phyloP scores from a whole-genome alignment of 1,140 invertebrate genomes.

The Brachionus asplanchnoidis region DNA sequence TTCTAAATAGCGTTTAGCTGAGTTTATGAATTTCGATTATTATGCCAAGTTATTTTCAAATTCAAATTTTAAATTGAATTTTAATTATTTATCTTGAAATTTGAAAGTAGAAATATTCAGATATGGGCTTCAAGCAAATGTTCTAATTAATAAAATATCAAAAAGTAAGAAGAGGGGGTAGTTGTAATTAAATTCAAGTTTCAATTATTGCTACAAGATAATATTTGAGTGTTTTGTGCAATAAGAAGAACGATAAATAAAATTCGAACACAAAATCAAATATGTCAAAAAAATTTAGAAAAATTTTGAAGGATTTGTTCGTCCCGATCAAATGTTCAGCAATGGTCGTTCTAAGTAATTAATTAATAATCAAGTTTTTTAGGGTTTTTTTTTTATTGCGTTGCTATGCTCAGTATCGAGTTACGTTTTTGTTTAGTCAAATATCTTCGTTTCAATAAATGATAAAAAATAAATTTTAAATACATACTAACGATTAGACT shows the following conservation, averaged over 20 bases:
- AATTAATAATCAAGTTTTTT: conserved; percentile 21
- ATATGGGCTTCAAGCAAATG: conserved; percentile 13
- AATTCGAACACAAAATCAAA: conserved; percentile 34
- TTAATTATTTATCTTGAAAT: conserved; percentile 35
- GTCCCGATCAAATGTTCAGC: background rate
- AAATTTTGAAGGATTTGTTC: background rate
- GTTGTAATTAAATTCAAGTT: conserved; percentile 13
- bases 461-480: background rate
- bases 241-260: conserved; percentile 26
- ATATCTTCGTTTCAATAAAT: conserved; percentile 8
- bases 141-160: conserved; percentile 22
- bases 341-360: background rate
- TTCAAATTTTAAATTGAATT: conserved; percentile 21
- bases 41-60: background rate
- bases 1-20: background rate
- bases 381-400: background rate
- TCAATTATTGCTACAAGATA: background rate
- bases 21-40: background rate
- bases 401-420: background rate
- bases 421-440: conserved; percentile 21
- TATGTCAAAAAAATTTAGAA: background rate
- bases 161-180: background rate
- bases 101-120: background rate
- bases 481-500: conserved; percentile 11
- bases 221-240: background rate